These are phyloP conservation scores for Zaprionus inermis DNA, from an alignment of 1,140 invertebrate species.

Conservation along the genomic window DNA sequence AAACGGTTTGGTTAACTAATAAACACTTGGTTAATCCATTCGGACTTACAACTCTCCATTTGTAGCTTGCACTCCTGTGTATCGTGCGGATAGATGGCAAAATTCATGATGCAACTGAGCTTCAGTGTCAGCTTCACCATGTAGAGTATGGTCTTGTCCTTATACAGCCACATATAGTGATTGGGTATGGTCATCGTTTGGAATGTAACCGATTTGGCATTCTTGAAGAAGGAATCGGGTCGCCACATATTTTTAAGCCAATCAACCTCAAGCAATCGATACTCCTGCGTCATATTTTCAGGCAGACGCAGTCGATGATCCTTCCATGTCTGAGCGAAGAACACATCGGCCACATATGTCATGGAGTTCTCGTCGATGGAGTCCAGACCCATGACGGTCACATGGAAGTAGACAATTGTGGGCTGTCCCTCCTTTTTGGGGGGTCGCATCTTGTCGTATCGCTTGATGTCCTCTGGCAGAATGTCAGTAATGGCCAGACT, in stretches of 20 bases:
- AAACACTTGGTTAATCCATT: background rate
- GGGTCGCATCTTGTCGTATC: conserved; percentile 95
- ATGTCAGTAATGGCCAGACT: conserved; percentile 93
- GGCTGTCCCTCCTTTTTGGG: conserved; percentile 94
- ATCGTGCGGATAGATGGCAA: conserved; percentile 95
- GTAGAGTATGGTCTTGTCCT: conserved; percentile 94
- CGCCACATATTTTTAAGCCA: conserved; percentile 96
- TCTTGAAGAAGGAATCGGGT: conserved; percentile 95
- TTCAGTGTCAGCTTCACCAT: conserved; percentile 94
- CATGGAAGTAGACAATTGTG: conserved; percentile 94
- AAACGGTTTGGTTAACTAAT: background rate
- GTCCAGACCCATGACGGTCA: conserved; percentile 96
- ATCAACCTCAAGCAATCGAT: conserved; percentile 93
- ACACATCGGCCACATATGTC: conserved; percentile 96
- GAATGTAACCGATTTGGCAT: conserved; percentile 95
- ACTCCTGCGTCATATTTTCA: conserved; percentile 96
- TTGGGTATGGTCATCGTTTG: conserved; percentile 97
- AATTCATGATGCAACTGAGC: conserved; percentile 96
- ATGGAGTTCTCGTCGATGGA: conserved; percentile 97
- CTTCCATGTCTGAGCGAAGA: conserved; percentile 96
- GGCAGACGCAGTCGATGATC: conserved; percentile 93
- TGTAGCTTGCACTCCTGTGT: conserved; percentile 95
- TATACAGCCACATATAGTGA: conserved; percentile 95
- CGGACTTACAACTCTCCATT: conserved; percentile 94
- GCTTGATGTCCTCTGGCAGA: conserved; percentile 92